Evolutionary conservation across 2,113 vertebrate species (phyloP).

Genomic region (Tonatia bakeri): DNA sequence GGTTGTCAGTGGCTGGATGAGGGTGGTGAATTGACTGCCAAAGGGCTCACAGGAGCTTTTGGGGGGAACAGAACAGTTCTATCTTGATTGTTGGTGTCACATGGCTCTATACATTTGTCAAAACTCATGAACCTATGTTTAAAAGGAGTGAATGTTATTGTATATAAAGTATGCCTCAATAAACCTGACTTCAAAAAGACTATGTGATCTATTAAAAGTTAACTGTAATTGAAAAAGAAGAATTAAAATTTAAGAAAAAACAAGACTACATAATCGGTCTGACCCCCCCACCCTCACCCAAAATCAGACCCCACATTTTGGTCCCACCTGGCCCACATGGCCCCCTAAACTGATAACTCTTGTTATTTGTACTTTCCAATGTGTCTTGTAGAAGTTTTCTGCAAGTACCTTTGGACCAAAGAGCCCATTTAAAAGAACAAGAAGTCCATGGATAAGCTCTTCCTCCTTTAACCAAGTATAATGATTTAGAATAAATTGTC

Average conservation of each 20-base stretch:
- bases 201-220: neutral
- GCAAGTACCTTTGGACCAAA: neutral
- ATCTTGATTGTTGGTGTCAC: neutral
- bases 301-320: neutral
- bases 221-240: neutral
- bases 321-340: neutral
- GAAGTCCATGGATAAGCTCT: neutral
- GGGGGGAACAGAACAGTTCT: neutral
- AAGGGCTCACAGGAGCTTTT: accelerated
- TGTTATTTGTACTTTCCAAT: neutral
- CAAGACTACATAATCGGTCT: neutral
- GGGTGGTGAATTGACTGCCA: neutral
- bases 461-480: neutral
- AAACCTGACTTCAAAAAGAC: neutral
- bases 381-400: neutral
- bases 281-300: neutral
- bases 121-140: neutral
- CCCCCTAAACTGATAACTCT: neutral
- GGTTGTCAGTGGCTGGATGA: neutral
- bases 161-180: neutral
- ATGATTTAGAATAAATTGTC: neutral
- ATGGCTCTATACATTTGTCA: neutral
- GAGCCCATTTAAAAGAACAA: neutral
- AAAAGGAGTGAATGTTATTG: neutral
- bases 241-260: neutral